These are phyloP conservation scores for Arge pagana DNA, from an alignment of 2,888 invertebrate genomes.

Conservation along the genomic window DNA sequence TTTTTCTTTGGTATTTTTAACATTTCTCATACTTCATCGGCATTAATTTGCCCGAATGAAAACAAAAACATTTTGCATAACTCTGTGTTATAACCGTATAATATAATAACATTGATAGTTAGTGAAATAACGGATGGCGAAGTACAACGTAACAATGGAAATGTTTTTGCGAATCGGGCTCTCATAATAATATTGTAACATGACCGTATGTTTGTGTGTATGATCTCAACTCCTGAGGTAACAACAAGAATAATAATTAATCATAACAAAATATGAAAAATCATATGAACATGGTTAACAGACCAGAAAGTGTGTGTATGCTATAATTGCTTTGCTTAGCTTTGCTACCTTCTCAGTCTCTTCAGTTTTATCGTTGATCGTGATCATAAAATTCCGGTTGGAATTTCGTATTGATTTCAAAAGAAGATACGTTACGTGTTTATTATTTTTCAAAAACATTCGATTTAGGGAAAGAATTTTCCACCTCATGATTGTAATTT, in stretches of 20 bases:
- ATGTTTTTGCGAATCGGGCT: constrained; percentile 31
- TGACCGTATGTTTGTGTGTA: constrained; percentile 43
- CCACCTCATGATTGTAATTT: too few species aligned
- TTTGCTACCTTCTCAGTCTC: too few species aligned
- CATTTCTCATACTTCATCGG: constrained; percentile 27
- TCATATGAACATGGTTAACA: constrained; percentile 30
- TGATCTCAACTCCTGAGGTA: constrained; percentile 59
- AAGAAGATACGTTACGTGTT: constrained; percentile 15
- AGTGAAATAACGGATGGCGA: too few species aligned
- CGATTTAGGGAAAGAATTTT: too few species aligned
- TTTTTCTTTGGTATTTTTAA: constrained; percentile 26
- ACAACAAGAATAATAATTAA: constrained; percentile 43
- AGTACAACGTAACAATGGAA: constrained; percentile 26
- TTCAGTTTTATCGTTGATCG: too few species aligned
- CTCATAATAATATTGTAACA: constrained; percentile 28
- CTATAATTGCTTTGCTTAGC: constrained; percentile 40
- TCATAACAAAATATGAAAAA: constrained; percentile 39
- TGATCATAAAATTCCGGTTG: constrained; percentile 12
- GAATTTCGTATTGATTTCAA: constrained; percentile 12
- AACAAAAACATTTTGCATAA: constrained; percentile 27
- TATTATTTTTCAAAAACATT: too few species aligned
- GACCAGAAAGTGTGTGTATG: constrained; percentile 41
- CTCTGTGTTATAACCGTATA: constrained; percentile 13
- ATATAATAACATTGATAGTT: constrained; percentile 5
- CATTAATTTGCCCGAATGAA: constrained; percentile 40